Evolutionary conservation across 1,140 invertebrate genomes (phyloP).

Genomic region (Dufourea novaeangliae): DNA sequence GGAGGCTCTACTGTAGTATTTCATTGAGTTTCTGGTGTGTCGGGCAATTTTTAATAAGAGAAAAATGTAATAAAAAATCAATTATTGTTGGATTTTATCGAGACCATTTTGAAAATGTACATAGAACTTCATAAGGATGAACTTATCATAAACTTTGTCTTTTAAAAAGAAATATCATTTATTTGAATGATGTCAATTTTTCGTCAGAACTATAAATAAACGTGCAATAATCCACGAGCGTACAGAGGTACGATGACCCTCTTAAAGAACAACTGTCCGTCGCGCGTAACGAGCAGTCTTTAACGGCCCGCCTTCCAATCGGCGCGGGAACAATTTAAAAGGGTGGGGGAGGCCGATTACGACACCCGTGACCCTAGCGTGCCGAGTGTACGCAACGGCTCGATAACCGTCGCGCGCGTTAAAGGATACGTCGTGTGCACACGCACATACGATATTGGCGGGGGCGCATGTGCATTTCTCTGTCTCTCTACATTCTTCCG

Average conservation of each 20-base stretch:
- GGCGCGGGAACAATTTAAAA: constrained; percentile 1
- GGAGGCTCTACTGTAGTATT: too few species aligned
- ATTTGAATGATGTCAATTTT: too few species aligned
- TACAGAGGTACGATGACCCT: constrained; percentile 34
- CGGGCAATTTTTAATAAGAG: too few species aligned
- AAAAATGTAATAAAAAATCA: too few species aligned
- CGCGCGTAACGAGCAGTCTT: constrained; percentile 36
- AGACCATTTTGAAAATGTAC: too few species aligned
- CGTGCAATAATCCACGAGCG: constrained; percentile 45
- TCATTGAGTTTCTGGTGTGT: too few species aligned
- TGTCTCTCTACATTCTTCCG: constrained; percentile 45
- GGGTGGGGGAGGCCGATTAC: constrained; percentile 31
- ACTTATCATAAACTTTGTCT: too few species aligned
- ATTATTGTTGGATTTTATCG: too few species aligned
- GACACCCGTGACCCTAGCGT: constrained; percentile 32
- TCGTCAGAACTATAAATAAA: constrained; percentile 38
- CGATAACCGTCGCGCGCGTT: constrained; percentile 26
- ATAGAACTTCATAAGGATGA: too few species aligned
- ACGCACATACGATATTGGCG: constrained; percentile 4
- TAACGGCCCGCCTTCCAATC: constrained; percentile 25
- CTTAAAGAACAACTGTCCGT: constrained; percentile 14
- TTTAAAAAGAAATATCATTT: too few species aligned
- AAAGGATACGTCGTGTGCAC: constrained; percentile 26
- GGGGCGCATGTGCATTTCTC: constrained; percentile 17
- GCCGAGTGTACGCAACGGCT: constrained; percentile 20